Evolutionary conservation across 2,888 invertebrate genomes (phyloP).

Genomic region (Epinotia brunnichana): DNA sequence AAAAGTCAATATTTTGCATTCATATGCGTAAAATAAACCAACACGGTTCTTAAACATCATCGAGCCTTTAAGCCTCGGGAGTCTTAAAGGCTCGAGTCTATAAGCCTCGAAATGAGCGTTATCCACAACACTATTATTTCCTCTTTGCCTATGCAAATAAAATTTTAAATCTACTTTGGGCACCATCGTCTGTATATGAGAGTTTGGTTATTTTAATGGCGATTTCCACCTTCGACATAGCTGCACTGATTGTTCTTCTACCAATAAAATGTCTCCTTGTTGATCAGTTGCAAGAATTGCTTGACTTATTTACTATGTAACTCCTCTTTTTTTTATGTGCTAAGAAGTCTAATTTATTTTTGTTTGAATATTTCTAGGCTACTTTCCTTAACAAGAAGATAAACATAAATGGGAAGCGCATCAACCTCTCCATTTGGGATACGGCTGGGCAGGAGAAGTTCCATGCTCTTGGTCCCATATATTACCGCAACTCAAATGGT

Average conservation of each 20-base stretch:
- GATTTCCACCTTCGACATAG: neutral
- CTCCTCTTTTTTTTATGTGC: no score
- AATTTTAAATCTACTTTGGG: neutral
- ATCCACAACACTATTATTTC: no score
- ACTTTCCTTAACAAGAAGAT: slow-evolving; percentile 98
- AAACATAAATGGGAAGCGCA: slow-evolving; percentile 93
- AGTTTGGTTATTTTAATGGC: neutral
- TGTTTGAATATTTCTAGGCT: slow-evolving; percentile 86
- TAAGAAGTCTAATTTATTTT: neutral
- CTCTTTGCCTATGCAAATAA: neutral
- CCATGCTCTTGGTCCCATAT: slow-evolving; percentile 98
- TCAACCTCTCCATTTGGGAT: slow-evolving; percentile 98
- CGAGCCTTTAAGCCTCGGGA: no score
- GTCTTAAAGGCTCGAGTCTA: no score
- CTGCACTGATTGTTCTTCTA: neutral
- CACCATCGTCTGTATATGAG: neutral
- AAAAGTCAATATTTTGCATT: no score
- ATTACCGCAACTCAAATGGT: slow-evolving; percentile 98
- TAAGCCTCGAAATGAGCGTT: no score
- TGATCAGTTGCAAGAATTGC: neutral
- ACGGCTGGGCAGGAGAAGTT: slow-evolving; percentile 99
- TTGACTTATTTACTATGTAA: no score
- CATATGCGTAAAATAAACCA: no score
- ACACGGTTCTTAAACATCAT: no score
- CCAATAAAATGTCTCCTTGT: neutral